Base-by-base conservation (phyloP, 2,797 vertebrate species). In the Nothura maculosa region DNA sequence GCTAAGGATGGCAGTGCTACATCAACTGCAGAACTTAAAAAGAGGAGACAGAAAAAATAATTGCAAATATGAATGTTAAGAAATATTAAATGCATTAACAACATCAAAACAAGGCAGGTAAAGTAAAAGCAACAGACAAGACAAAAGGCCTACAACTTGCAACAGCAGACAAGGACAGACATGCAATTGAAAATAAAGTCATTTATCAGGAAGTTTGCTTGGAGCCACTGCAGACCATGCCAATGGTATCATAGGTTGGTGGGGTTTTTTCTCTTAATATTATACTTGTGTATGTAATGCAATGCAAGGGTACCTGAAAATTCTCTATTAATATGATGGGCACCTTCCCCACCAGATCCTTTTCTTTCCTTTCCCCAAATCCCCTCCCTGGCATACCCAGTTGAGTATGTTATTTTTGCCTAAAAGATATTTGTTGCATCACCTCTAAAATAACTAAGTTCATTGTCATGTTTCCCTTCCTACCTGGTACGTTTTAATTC, bases 61-160 rank as follows among this genome's bases (percentile, higher is more conserved):
- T 34, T 81, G 32, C 28, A 69, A 70, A 40, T 55, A 84, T 12
- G 8, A 76, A 57, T 28, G 9, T 17, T 66, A 7, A 52, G 36
- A 77, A 54, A 64, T 52, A 52, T 34, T 45, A 85, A 74, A 87
- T 61, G 66, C 30, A 60, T 55, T 79, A 90, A 76, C 12, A 82
- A 25, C 15, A 6, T 27, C 50, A 73, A 50, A 73, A 38, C 10
- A 55, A 40, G 1, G 6, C 6, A 19, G 10, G 6, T 48, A 22
- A 68, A 87, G 14, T 60, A 17, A 45, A 83, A 86, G 70, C 7
- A 48, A 16, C 8, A 58, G 14, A n/a, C 50, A 12, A 78, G 36
- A 58, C 8, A 81, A 85, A 60, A 6, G 28, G 2, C 3, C 3
- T 4, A 3, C 48, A 74, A 14, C 12, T 40, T 9, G 0, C 34